Conservation (phyloP, 2,797 vertebrate genomes). For the Aulostomus chinensis region DNA sequence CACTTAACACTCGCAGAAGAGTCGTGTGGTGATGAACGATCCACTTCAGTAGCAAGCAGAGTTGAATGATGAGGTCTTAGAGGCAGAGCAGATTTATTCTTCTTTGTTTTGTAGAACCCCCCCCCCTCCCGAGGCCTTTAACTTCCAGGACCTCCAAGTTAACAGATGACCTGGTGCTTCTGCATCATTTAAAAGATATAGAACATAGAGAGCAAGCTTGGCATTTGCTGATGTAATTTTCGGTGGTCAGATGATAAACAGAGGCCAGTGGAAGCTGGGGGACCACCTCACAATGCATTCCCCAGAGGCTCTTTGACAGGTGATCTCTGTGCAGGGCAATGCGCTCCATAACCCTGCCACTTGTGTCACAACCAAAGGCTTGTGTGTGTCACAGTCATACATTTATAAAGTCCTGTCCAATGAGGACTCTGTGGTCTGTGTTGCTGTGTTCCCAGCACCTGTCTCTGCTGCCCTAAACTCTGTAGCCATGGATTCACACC, state of each 20-base stretch:
- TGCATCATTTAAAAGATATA: slow-evolving; percentile 7
- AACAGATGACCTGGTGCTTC: slow-evolving; percentile 1
- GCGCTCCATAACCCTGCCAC: slow-evolving; percentile 33
- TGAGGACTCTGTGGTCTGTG: slow-evolving; percentile 18
- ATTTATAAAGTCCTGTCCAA: slow-evolving; percentile 54
- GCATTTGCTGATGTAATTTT: slow-evolving; percentile 14
- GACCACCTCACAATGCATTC: slow-evolving; percentile 45
- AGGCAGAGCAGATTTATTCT: slow-evolving; percentile 2
- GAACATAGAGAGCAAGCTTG: slow-evolving; percentile 3
- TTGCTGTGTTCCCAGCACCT: slow-evolving; percentile 58
- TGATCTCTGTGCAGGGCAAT: slow-evolving; percentile 49
- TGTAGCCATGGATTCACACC: slow-evolving; percentile 36
- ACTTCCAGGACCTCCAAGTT: not conserved
- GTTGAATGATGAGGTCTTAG: slow-evolving; percentile 4
- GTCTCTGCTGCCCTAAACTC: slow-evolving; percentile 47
- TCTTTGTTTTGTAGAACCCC: slow-evolving; percentile 3
- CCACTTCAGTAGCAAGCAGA: not conserved
- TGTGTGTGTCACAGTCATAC: slow-evolving; percentile 53
- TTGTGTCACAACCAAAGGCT: slow-evolving; percentile 48
- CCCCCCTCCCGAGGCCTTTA: not conserved
- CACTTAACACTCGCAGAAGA: not conserved
- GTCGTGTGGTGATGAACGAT: not conserved
- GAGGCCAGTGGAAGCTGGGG: slow-evolving; percentile 20
- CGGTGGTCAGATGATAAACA: slow-evolving; percentile 15
- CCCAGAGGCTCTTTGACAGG: slow-evolving; percentile 49